Percentiles rank a stretch among this genome's conserved stretches.
Evolutionary conservation across 2,797 vertebrate genomes (phyloP).

Genomic region (Steatocranus sp.): DNA sequence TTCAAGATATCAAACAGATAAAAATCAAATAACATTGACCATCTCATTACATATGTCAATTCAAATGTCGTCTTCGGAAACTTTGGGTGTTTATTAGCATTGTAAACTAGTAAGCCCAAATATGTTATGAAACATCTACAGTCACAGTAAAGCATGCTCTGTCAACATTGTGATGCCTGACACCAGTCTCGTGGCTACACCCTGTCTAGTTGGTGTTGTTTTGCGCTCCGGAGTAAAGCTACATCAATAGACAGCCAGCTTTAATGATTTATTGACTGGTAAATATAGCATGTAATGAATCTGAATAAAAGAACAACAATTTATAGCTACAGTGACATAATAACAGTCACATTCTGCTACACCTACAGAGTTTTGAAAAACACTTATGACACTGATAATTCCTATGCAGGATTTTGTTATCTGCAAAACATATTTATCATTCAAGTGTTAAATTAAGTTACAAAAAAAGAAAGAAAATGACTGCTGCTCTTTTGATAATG

Average conservation of each 20-base stretch:
- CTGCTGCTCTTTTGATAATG: slow-evolving; percentile 17
- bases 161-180: background rate
- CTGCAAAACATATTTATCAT: background rate
- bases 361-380: background rate
- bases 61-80: background rate
- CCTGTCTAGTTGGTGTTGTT: background rate
- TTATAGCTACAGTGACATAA: background rate
- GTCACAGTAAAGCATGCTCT: background rate
- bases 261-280: background rate
- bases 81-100: background rate
- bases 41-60: background rate
- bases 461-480: background rate
- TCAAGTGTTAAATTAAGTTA: slow-evolving; percentile 1
- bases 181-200: background rate
- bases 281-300: background rate
- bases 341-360: background rate
- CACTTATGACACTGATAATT: slow-evolving; percentile 13
- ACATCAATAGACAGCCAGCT: background rate
- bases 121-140: background rate
- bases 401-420: background rate
- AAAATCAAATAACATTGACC: background rate
- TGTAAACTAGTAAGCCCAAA: background rate
- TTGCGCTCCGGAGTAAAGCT: background rate
- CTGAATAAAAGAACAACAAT: background rate
- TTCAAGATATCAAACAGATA: background rate